These are phyloP conservation scores for Gila robusta DNA, from an alignment of 2,797 vertebrate species.

Conservation along the genomic window DNA sequence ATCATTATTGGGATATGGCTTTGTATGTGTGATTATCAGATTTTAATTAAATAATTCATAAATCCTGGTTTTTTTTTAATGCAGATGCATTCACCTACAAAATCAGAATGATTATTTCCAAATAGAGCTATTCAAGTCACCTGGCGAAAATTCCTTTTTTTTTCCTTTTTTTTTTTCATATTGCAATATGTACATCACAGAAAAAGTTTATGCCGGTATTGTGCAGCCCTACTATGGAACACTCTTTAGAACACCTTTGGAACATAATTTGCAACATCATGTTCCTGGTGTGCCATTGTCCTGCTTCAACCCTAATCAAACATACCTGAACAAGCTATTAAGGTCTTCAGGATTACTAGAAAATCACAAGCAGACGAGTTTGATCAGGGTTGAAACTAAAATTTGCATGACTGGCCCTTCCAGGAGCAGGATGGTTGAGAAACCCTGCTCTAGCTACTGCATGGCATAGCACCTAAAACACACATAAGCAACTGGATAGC, in stretches of 20 bases:
- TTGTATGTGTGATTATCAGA: too few relatives aligned
- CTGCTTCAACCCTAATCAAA: too few relatives aligned
- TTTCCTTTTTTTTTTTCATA: background rate
- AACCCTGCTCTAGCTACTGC: background rate
- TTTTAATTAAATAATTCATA: too few relatives aligned
- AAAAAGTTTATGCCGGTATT: background rate
- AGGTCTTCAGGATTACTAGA: too few relatives aligned
- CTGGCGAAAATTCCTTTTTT: background rate
- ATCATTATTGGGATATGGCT: background rate
- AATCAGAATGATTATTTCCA: background rate
- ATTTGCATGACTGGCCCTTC: background rate
- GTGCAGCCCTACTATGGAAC: background rate
- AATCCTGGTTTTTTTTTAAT: background rate
- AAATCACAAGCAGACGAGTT: too few relatives aligned
- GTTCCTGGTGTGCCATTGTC: background rate
- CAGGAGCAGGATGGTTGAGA: background rate
- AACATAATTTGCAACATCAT: background rate
- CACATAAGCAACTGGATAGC: background rate
- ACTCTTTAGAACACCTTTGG: background rate
- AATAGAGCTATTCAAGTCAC: background rate
- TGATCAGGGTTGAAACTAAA: background rate
- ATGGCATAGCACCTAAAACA: background rate
- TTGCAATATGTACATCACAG: too few relatives aligned
- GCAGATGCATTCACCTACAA: background rate
- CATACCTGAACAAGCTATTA: too few relatives aligned